These are phyloP conservation scores for Plutella xylostella DNA, from an alignment of 2,888 invertebrate genomes.

Conservation along the genomic window DNA sequence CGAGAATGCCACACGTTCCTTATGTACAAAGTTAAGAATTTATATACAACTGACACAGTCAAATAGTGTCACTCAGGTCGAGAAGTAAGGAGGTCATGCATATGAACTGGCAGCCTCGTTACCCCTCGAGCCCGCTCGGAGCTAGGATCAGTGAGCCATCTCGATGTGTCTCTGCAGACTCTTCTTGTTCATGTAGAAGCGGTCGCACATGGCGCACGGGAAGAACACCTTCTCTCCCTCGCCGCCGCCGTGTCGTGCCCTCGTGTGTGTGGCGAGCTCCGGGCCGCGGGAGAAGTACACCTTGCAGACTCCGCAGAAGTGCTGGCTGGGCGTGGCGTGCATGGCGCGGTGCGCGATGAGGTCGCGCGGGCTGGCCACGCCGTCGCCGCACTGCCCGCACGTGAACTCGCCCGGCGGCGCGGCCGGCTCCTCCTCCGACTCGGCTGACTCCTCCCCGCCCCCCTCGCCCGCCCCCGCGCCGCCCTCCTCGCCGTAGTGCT, in stretches of 20 bases:
- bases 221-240: slow-evolving; percentile 66
- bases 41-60: too few species aligned
- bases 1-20: too few species aligned
- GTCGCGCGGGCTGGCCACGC: slow-evolving; percentile 64
- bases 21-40: too few species aligned
- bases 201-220: slow-evolving; percentile 70
- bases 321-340: slow-evolving; percentile 61
- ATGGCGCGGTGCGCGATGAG: slow-evolving; percentile 67
- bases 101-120: too few species aligned
- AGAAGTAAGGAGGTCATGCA: too few species aligned
- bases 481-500: slow-evolving; percentile 61
- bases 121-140: background rate
- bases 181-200: slow-evolving; percentile 66
- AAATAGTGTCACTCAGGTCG: too few species aligned
- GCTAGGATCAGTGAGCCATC: slow-evolving; percentile 56
- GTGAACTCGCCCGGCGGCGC: slow-evolving; percentile 59
- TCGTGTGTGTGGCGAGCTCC: slow-evolving; percentile 58
- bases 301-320: slow-evolving; percentile 71
- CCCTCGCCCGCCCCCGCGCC: slow-evolving; percentile 38
- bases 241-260: slow-evolving; percentile 59
- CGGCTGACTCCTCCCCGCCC: slow-evolving; percentile 45
- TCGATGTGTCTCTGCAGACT: slow-evolving; percentile 68
- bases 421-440: slow-evolving; percentile 48
- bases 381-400: slow-evolving; percentile 67
- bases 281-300: slow-evolving; percentile 58